Conservation (phyloP, 2,113 vertebrate species). For the Alosa alosa region DNA sequence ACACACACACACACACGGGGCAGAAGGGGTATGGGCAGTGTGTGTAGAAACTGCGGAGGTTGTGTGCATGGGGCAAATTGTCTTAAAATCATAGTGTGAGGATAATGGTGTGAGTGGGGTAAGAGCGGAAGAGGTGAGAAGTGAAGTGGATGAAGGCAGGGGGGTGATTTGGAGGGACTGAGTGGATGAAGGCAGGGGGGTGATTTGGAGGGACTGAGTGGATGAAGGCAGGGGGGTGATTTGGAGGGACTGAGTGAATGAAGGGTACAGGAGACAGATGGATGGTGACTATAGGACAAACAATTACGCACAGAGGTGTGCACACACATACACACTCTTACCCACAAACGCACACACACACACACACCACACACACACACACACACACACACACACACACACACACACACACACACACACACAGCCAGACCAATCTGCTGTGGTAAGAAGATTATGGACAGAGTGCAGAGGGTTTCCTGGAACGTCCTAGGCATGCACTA, state of each 20-base stretch:
- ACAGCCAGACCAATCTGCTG: conserved; percentile 57
- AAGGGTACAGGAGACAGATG: background rate
- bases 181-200: no score
- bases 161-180: background rate
- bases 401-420: background rate
- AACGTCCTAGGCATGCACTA: conserved; percentile 52
- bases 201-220: no score
- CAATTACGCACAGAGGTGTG: conserved; percentile 38
- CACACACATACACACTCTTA: conserved; percentile 24
- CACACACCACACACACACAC: background rate
- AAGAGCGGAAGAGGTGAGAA: conserved; percentile 7
- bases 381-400: conserved; percentile 11
- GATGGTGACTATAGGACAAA: conserved; percentile 34
- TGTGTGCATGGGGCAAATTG: background rate
- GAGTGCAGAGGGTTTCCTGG: conserved; percentile 53
- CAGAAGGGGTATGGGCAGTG: background rate
- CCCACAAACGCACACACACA: background rate
- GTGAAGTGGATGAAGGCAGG: conserved; percentile 29
- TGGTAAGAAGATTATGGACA: conserved; percentile 72
- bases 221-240: no score
- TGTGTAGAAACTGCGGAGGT: background rate
- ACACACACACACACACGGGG: background rate
- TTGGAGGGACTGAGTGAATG: conserved; percentile 16
- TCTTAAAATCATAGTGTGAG: no score
- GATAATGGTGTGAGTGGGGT: background rate